Evolutionary conservation across 1,140 invertebrate species (phyloP).

Genomic region (Bactericera cockerelli): DNA sequence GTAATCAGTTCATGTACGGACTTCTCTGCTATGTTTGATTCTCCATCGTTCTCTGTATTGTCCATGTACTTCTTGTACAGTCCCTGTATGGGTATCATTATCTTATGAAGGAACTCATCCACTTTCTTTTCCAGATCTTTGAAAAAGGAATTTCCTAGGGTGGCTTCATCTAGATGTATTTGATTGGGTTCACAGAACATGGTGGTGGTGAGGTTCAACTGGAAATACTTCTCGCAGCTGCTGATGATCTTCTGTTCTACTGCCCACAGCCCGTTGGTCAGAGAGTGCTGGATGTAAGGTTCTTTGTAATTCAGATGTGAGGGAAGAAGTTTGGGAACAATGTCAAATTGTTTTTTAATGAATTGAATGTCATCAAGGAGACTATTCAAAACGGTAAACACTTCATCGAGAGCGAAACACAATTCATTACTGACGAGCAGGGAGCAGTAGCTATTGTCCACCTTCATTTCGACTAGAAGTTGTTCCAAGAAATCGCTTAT

Average conservation of each 20-base stretch:
- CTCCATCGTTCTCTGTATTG: constrained; percentile 25
- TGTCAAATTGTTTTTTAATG: constrained; percentile 6
- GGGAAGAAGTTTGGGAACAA: not conserved
- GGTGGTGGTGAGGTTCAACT: not conserved
- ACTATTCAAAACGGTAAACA: not conserved
- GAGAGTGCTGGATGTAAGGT: not conserved
- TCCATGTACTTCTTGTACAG: constrained; percentile 44
- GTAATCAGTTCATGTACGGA: constrained; percentile 30
- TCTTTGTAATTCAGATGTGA: not conserved
- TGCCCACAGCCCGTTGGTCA: not conserved
- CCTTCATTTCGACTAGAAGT: not conserved
- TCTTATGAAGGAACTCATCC: constrained; percentile 24
- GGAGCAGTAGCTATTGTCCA: not conserved
- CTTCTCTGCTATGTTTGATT: constrained; percentile 29
- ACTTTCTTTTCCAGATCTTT: constrained; percentile 17
- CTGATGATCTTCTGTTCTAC: not conserved
- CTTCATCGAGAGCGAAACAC: not conserved
- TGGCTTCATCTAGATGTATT: not conserved
- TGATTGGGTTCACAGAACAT: not conserved
- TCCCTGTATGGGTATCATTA: constrained; percentile 48
- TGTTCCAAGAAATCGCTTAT: not conserved
- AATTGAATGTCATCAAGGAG: not conserved
- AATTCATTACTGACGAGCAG: not conserved
- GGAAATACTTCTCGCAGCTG: not conserved
- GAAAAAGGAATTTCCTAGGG: not conserved